Evolutionary conservation across 2,797 vertebrate genomes (phyloP), one percentile per base, ranked within the genome.

Genomic region (Labroides dimidiatus): DNA sequence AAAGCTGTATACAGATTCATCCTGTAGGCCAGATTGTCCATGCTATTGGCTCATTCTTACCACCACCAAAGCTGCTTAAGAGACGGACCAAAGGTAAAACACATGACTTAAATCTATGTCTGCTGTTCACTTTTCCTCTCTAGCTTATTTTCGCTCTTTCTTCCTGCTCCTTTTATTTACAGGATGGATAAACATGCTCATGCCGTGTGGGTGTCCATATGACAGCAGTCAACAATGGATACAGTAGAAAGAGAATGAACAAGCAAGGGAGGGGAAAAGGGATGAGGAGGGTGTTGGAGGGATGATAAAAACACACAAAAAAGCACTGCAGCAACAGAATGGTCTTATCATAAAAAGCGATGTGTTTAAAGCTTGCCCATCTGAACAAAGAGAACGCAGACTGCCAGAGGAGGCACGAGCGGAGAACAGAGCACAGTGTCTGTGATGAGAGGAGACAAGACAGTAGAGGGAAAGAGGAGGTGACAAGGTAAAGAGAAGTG

Each of bases 331-430:
- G 81, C 39, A 86, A 78, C 45, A 44, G 58, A 84, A 42, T 48
- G 41, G 48, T 61, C 86, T 89, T 85, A 86, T 77, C 70, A 73
- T 80, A 54, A 85, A 52, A 59, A 75, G 57, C 37, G 24, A 76
- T 65, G 69, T 19, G 17, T 85, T 86, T 64, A 78, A 78, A 77
- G 72, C 64, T 77, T 42, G 59, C 70, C 60, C 77, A 64, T 83
- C 27, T 72, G 49, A 82, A 87, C 69, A 84, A 75, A 82, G 66
- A 36, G 36, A 47, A 66, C n/a, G 14, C 50, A 57, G 62, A 16
- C 43, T 45, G 64, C 69, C 72, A 71, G 52, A 72, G 64, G 69
- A 72, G 67, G 54, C 19, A 8, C 48, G 43, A 67, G 67, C 44
- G 60, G 45, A 55, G 75, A 70, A 52, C 50, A 60, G 41, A 20